Evolutionary conservation across 2,797 vertebrate species (phyloP).

Genomic region (Tamandua tetradactyla): DNA sequence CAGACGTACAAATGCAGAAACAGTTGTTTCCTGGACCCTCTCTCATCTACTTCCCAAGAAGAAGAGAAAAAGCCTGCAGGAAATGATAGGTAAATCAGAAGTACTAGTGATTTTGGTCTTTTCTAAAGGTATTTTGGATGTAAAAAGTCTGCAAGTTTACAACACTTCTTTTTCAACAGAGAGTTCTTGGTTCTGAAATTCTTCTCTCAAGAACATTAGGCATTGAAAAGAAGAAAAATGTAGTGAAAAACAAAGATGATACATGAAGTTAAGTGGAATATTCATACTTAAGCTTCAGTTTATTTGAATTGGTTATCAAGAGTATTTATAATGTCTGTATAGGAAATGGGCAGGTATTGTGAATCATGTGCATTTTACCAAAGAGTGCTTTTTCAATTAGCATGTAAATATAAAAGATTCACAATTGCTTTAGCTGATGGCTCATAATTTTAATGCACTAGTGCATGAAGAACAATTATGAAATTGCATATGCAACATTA

Average conservation of each 20-base stretch:
- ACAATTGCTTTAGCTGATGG: not conserved
- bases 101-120: too few relatives aligned
- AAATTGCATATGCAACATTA: not conserved
- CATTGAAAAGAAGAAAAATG: not conserved
- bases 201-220: too few relatives aligned
- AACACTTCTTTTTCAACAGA: too few relatives aligned
- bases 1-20: too few relatives aligned
- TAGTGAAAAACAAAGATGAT: not conserved
- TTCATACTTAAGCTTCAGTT: not conserved
- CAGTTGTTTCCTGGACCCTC: too few relatives aligned
- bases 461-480: not conserved
- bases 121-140: too few relatives aligned
- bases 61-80: too few relatives aligned
- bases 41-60: too few relatives aligned
- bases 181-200: too few relatives aligned
- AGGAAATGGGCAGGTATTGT: not conserved
- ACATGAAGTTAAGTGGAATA: not conserved
- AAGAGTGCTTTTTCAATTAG: not conserved
- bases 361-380: not conserved
- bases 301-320: not conserved
- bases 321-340: not conserved
- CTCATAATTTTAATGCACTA: slow-evolving; percentile 16
- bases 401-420: not conserved
- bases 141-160: too few relatives aligned
- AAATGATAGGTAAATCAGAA: too few relatives aligned